Evolutionary conservation across 2,113 vertebrate genomes (phyloP).

Genomic region (Leptosomus discolor): DNA sequence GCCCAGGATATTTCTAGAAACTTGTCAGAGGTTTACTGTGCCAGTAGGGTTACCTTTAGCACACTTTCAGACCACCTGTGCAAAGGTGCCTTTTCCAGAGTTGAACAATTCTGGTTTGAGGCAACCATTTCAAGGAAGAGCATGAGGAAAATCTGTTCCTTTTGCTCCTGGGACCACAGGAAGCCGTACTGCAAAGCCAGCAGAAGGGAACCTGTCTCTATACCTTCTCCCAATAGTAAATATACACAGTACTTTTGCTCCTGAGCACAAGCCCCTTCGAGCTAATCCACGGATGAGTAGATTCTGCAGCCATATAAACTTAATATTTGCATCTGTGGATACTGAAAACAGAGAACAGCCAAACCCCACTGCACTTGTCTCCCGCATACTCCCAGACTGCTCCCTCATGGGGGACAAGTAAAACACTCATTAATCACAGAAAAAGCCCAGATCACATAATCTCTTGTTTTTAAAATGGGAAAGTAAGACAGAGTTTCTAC

Average conservation of each 20-base stretch:
- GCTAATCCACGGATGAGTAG: neutral
- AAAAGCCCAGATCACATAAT: neutral
- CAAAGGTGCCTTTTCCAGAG: neutral
- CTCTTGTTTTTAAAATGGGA: neutral
- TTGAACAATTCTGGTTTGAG: neutral
- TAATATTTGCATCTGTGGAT: neutral
- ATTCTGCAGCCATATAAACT: neutral
- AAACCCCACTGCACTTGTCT: neutral
- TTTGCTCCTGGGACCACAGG: neutral
- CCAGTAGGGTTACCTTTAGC: neutral
- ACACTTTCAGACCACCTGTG: neutral
- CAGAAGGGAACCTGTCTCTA: neutral
- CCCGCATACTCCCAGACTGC: neutral
- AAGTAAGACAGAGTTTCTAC: neutral
- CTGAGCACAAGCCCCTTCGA: neutral
- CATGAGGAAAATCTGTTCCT: neutral
- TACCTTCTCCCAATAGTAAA: neutral
- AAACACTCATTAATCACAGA: neutral
- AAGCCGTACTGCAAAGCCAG: neutral
- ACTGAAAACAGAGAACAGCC: neutral
- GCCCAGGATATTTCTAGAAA: neutral
- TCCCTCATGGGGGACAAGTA: neutral
- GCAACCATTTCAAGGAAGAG: neutral
- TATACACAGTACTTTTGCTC: neutral
- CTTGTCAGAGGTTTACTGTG: neutral